Conservation (phyloP, 2,113 vertebrate genomes). For the Furnarius figulus region DNA sequence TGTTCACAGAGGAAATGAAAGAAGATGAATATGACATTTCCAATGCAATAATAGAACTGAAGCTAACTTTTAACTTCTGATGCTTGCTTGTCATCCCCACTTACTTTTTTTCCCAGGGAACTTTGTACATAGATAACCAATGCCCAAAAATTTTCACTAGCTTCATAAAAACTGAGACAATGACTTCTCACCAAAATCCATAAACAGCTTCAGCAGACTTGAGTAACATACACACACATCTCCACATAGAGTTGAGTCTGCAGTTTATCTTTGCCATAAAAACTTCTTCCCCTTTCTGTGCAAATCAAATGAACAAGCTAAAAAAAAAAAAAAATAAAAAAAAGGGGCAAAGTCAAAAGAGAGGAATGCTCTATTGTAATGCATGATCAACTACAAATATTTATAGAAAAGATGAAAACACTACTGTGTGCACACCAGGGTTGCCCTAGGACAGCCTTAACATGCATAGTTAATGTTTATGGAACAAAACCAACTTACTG, state of each 20-base stretch:
- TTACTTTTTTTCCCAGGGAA: background rate
- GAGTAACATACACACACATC: background rate
- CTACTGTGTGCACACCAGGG: background rate
- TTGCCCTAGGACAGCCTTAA: background rate
- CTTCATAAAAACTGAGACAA: background rate
- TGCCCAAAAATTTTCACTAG: background rate
- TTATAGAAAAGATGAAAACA: constrained; percentile 47
- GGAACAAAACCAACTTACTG: background rate
- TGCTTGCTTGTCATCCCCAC: background rate
- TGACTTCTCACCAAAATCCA: background rate
- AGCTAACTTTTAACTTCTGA: background rate
- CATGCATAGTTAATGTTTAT: constrained; percentile 31
- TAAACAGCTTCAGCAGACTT: background rate
- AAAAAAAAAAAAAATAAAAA: background rate
- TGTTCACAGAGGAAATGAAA: constrained; percentile 13
- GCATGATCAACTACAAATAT: constrained; percentile 53
- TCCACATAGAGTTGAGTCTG: background rate
- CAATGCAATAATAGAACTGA: background rate
- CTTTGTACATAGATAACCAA: background rate
- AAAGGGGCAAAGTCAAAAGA: constrained; percentile 45
- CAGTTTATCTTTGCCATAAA: constrained; percentile 28
- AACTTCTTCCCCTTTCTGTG: background rate
- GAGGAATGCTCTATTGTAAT: constrained; percentile 36
- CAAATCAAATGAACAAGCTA: constrained; percentile 29
- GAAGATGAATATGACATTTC: background rate